Base-by-base conservation (phyloP, 2,888 invertebrate species). In the Bhutanitis thaidina region DNA sequence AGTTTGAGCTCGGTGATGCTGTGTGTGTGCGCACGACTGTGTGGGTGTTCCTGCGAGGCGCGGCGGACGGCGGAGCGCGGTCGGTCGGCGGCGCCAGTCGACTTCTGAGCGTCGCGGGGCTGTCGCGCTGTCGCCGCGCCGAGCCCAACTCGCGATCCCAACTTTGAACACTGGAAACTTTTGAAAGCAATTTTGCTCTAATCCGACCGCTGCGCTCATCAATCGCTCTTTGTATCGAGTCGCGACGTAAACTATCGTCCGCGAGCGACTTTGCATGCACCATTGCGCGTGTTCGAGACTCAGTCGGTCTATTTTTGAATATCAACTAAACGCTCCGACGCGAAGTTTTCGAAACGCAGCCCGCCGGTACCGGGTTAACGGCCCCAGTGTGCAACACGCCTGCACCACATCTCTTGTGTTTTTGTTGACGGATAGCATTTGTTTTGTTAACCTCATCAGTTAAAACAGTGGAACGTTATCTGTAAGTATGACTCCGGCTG, bases 121-220 rank as follows among this genome's bases (percentile, higher is more conserved):
- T 78, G 79, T 74, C 78, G 81, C 78, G 85, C 65, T 70, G 64
- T 64, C 63, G 71, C 55, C 78, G 83, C 74, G 79, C 74, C 64
- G 71, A 76, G 71, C 76, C 75, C 76, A 71, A 47, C 63, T 65
- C 84, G 77, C 87, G 87, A 85, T 81, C 77, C 71, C 66, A 86
- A 88, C 83, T 89, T 89, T 87, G 80, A 84, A 72, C 74, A 82
- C 81, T 86, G 88, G 89, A 89, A 89, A 89, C 88, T 89, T 89
- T 89, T 87, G 71, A 77, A 75, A 78, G 74, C 76, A 74, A 73
- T 76, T 67, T 71, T 71, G 67, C 65, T 69, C 71, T 69, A 68
- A 67, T 71, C 65, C 64, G 69, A 65, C 67, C 65, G 69, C 62
- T 60, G 71, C 73, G 67, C 68, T 69, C 65, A 65, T 60, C 62